Conservation (phyloP, 1,140 invertebrate species). For the Neodiprion lecontei region DNA sequence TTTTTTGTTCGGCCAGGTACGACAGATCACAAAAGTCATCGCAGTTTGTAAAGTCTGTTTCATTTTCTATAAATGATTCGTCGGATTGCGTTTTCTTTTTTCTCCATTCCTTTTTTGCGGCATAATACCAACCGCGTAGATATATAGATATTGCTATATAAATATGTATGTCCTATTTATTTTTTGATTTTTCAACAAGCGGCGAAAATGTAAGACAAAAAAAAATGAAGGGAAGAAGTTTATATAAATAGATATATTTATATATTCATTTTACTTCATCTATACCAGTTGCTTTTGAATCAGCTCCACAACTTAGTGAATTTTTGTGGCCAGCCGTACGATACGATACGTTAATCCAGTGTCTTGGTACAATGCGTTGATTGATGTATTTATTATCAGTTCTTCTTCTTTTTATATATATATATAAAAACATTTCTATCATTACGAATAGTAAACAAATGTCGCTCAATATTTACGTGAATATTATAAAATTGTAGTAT, state of each 20-base stretch:
- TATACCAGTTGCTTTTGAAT: neutral
- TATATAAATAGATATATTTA: neutral
- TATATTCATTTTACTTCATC: neutral
- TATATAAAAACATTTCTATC: neutral
- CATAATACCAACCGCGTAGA: neutral
- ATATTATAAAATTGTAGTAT: neutral
- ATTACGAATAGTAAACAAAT: neutral
- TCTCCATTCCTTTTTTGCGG: neutral
- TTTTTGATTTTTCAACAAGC: neutral
- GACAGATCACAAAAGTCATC: slow-evolving; percentile 5
- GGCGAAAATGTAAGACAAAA: no score
- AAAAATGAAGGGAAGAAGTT: neutral
- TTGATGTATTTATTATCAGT: slow-evolving; percentile 4
- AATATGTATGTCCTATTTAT: slow-evolving; percentile 1
- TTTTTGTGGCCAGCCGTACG: neutral
- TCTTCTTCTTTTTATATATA: neutral
- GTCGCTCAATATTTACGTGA: neutral
- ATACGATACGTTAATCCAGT: neutral
- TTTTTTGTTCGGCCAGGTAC: neutral
- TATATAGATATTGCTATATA: neutral
- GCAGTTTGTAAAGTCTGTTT: slow-evolving; percentile 5
- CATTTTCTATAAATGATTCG: neutral
- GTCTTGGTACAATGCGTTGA: neutral
- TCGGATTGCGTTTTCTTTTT: neutral
- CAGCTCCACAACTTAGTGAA: neutral